A percentile compares a stretch with the other conserved stretches of the same genome.
These are phyloP conservation scores for Halictus rubicundus DNA, from an alignment of 1,140 invertebrate species.

Conservation along the genomic window DNA sequence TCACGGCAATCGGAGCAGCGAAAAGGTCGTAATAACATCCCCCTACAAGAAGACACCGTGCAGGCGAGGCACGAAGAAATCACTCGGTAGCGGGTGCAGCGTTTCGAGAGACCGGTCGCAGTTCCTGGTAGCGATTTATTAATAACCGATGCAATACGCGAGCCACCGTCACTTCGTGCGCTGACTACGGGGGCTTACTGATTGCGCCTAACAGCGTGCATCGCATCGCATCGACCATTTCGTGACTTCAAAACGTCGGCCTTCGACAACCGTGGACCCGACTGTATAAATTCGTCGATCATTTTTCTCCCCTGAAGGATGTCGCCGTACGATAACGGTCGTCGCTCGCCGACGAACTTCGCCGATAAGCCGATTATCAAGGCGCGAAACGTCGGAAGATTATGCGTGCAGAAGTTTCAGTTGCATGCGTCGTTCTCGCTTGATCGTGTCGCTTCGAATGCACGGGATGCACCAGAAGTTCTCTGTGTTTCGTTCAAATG, in stretches of 20 bases:
- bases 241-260: conserved; percentile 41
- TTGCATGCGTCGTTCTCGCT: too few species aligned
- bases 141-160: conserved; percentile 45
- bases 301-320: background rate
- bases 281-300: conserved; percentile 12
- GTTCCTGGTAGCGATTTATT: conserved; percentile 59
- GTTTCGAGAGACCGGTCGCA: background rate
- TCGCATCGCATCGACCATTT: conserved; percentile 22
- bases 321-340: background rate
- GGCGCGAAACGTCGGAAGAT: background rate
- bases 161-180: conserved; percentile 36
- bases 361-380: background rate
- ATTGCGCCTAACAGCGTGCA: conserved; percentile 1
- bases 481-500: too few species aligned
- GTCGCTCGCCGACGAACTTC: background rate
- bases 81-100: background rate
- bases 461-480: too few species aligned
- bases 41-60: conserved; percentile 16
- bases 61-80: conserved; percentile 8
- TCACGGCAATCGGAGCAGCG: conserved; percentile 9
- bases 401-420: background rate
- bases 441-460: too few species aligned
- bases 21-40: conserved; percentile 25
- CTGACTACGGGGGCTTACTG: conserved; percentile 34
- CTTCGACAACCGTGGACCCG: conserved; percentile 36